A percentile compares a stretch with the other conserved stretches of the same genome.
Conservation (phyloP, 2,888 invertebrate genomes). For the Acrobasis consociella region DNA sequence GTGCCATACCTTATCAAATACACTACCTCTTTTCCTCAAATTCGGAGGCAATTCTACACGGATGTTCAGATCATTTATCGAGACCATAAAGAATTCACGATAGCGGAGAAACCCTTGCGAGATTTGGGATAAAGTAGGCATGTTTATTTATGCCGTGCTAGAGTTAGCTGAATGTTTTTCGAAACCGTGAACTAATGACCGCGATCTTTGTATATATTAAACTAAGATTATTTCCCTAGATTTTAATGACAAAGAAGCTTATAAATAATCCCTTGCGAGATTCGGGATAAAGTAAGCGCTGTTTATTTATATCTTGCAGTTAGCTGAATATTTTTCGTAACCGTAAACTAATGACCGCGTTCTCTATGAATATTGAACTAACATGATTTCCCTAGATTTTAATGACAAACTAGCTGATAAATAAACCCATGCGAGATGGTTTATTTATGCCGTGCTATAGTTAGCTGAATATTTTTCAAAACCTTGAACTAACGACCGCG, state of each 20-base stretch:
- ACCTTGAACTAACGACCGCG: too few species aligned
- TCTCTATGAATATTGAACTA: too few species aligned
- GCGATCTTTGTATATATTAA: too few species aligned
- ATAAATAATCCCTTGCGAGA: too few species aligned
- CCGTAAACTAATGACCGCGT: too few species aligned
- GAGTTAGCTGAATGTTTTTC: neutral
- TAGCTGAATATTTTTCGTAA: neutral
- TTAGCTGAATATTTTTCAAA: neutral
- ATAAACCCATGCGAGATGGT: neutral
- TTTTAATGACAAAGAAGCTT: too few species aligned
- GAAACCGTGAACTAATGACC: too few species aligned
- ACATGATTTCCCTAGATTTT: too few species aligned
- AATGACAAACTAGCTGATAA: too few species aligned
- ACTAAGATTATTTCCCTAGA: too few species aligned
- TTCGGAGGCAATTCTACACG: slow-evolving; percentile 14
- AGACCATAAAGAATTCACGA: slow-evolving; percentile 20
- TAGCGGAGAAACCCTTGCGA: slow-evolving; percentile 12
- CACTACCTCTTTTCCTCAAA: neutral
- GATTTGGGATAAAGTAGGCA: slow-evolving; percentile 11
- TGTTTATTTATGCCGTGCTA: neutral
- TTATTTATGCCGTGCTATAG: neutral
- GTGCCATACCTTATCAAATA: neutral
- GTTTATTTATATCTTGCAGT: too few species aligned
- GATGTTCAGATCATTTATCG: slow-evolving; percentile 20
- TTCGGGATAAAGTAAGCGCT: too few species aligned